A percentile compares a stretch with the other conserved stretches of the same genome.
These are phyloP conservation scores for Aradus depressus DNA, from an alignment of 2,888 invertebrate species.

Conservation along the genomic window DNA sequence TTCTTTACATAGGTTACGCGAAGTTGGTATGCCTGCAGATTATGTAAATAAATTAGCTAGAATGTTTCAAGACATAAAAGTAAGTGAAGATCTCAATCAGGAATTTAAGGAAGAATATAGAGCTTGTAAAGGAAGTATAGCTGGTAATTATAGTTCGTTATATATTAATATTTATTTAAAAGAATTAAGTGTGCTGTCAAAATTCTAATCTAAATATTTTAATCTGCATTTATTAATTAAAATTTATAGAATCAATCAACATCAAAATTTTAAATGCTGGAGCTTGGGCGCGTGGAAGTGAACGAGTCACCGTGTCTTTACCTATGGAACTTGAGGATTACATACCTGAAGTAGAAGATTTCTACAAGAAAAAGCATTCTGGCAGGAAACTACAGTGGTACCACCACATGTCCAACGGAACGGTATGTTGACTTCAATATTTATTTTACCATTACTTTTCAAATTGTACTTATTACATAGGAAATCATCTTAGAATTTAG, in stretches of 20 bases:
- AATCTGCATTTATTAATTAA: neutral
- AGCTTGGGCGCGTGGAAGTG: slow-evolving; percentile 93
- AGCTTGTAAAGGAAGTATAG: slow-evolving; percentile 52
- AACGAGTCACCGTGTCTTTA: slow-evolving; percentile 87
- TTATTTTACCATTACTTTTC: slow-evolving; percentile 1
- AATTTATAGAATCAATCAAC: slow-evolving; percentile 65
- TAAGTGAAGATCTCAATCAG: slow-evolving; percentile 88
- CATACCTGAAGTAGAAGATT: slow-evolving; percentile 97
- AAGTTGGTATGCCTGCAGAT: slow-evolving; percentile 99
- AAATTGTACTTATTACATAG: neutral
- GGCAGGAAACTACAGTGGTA: slow-evolving; percentile 98
- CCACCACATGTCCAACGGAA: slow-evolving; percentile 99
- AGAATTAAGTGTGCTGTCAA: neutral
- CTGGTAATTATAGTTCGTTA: slow-evolving; percentile 36
- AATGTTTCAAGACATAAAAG: slow-evolving; percentile 98
- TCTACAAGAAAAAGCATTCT: slow-evolving; percentile 94
- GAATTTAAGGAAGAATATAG: slow-evolving; percentile 70
- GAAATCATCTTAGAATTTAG: no score
- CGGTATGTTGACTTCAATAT: slow-evolving; percentile 41
- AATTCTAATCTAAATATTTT: neutral
- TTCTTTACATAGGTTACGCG: slow-evolving; percentile 46
- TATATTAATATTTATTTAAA: neutral
- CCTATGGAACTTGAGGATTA: slow-evolving; percentile 97
- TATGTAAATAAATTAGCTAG: slow-evolving; percentile 95
- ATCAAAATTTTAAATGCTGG: slow-evolving; percentile 98